Evolutionary conservation across 2,113 vertebrate species (phyloP).

Genomic region (Lasiurus borealis): DNA sequence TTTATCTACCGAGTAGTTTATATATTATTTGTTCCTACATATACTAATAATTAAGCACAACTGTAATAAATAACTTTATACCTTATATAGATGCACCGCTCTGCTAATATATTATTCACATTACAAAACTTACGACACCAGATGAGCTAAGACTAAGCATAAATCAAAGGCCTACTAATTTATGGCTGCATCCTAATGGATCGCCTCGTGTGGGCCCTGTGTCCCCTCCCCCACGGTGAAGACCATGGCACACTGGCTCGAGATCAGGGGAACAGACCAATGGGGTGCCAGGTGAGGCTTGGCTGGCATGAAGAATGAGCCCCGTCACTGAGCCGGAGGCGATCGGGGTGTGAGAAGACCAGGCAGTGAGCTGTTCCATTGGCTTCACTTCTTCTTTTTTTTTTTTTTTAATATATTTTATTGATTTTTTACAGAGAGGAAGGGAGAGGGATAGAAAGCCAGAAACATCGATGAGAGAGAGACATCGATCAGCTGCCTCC

Average conservation of each 20-base stretch:
- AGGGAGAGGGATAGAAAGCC: no score
- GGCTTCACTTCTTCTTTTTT: background rate
- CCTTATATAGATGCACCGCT: background rate
- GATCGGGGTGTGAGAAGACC: background rate
- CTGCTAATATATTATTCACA: slow-evolving; percentile 11
- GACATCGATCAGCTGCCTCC: no score
- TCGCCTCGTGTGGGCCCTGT: fast-evolving
- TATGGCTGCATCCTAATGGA: background rate
- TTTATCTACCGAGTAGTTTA: slow-evolving; percentile 5
- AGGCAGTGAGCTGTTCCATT: no score
- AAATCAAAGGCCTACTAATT: background rate
- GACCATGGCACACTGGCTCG: background rate
- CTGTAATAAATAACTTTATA: slow-evolving; percentile 4
- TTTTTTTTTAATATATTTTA: no score
- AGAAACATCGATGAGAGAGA: no score
- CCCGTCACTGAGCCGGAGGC: background rate
- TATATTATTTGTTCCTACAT: background rate
- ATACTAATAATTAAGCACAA: background rate
- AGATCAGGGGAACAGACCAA: background rate
- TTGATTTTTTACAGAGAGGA: no score
- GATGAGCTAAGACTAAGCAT: background rate
- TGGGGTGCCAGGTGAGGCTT: background rate
- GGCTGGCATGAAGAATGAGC: no score
- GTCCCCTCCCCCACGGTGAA: background rate
- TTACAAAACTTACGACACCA: slow-evolving; percentile 1